Evolutionary conservation across 2,797 vertebrate species (phyloP).

Genomic region (Alectoris magna): DNA sequence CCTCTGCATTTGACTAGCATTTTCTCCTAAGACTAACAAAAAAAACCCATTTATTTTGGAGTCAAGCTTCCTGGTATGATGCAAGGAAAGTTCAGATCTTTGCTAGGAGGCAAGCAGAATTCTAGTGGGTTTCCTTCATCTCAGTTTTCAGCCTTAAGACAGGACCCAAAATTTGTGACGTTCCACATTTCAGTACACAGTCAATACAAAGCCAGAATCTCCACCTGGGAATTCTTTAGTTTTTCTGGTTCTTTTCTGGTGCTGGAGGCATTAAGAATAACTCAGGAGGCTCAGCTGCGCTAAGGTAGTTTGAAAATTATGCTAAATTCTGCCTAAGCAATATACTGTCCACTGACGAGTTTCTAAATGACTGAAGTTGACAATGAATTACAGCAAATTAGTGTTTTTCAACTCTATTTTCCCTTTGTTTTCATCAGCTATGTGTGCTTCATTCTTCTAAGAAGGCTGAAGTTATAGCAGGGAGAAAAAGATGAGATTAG

Average conservation of each 20-base stretch:
- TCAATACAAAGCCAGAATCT: not conserved
- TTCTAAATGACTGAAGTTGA: not conserved
- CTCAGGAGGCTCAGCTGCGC: not conserved
- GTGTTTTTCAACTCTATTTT: not conserved
- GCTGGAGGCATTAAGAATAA: not conserved
- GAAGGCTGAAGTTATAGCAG: not conserved
- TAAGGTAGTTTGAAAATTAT: not conserved
- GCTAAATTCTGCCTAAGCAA: not conserved
- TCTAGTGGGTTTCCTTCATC: constrained; percentile 3
- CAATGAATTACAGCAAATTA: not conserved
- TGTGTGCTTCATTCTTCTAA: not conserved
- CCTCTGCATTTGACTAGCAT: not conserved
- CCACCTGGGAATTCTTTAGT: not conserved
- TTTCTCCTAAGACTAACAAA: not conserved
- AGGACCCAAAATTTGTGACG: not conserved
- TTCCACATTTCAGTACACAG: not conserved
- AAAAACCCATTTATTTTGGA: not conserved
- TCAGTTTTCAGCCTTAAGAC: constrained; percentile 4
- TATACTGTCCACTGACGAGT: not conserved
- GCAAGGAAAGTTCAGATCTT: constrained; percentile 21
- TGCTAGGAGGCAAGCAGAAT: constrained; percentile 23
- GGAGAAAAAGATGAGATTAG: not conserved
- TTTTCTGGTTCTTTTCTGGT: not conserved
- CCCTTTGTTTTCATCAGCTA: not conserved
- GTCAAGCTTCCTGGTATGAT: not conserved